Percentiles rank a stretch among this genome's conserved stretches.
Conservation (phyloP, 2,888 invertebrate species). For the Ennomos fuscantarius region DNA sequence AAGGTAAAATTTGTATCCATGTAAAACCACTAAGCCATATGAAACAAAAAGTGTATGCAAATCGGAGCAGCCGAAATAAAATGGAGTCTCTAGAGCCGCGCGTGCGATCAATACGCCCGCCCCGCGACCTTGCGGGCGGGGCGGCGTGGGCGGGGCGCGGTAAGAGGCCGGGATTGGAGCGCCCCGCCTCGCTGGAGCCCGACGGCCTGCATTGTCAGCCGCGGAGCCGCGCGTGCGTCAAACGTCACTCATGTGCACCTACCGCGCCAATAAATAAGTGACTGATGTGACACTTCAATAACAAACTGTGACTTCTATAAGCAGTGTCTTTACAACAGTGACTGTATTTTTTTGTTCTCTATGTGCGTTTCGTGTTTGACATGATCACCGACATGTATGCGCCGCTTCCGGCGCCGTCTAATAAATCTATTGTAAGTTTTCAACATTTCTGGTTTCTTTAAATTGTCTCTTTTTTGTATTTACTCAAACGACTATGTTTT, state of each 20-base stretch:
- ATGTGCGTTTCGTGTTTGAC: constrained; percentile 62
- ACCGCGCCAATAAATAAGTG: constrained; percentile 37
- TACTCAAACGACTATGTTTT: too few species aligned
- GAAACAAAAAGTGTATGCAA: constrained; percentile 82
- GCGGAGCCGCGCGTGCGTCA: constrained; percentile 49
- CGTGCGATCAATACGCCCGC: constrained; percentile 81
- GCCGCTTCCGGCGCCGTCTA: constrained; percentile 74
- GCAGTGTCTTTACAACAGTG: constrained; percentile 1
- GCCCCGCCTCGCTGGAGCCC: constrained; percentile 55
- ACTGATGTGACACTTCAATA: constrained; percentile 39
- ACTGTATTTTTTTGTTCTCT: constrained; percentile 33
- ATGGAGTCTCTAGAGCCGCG: constrained; percentile 75
- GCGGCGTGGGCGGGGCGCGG: constrained; percentile 73
- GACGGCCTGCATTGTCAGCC: constrained; percentile 51
- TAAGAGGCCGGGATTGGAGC: constrained; percentile 76
- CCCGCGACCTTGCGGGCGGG: constrained; percentile 81
- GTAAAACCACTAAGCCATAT: constrained; percentile 55
- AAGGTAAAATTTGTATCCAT: constrained; percentile 43
- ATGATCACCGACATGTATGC: constrained; percentile 83
- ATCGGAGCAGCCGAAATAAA: constrained; percentile 81
- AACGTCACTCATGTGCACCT: constrained; percentile 53
- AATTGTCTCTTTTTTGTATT: too few species aligned
- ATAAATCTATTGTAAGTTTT: constrained; percentile 76
- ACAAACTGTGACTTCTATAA: constrained; percentile 21
- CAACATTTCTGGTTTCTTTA: neutral